Base-by-base conservation (phyloP, 1,140 invertebrate genomes). In the Pomacea maculata region DNA sequence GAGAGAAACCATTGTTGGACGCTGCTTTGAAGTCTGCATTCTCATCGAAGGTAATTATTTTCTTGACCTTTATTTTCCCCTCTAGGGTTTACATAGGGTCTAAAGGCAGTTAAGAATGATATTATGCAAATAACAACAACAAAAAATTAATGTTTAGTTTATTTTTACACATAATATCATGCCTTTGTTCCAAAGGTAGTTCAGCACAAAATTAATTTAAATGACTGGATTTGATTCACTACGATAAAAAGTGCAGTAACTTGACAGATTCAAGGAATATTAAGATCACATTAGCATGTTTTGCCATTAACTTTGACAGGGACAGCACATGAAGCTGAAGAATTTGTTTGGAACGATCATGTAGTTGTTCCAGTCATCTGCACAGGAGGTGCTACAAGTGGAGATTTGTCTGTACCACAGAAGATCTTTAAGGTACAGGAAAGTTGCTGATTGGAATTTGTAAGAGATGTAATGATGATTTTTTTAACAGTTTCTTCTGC, bases 321-420 rank as follows among this genome's bases (percentile, higher is more conserved):
- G 68, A 85, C 89, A 64, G 88, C 89, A 14, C 89, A 90, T 78
- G 89, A 90, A 82, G 86, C 89, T n/a, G 88, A 90, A 78, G 86
- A 92, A 84, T 91, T 92, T 83, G 86, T 88, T 8, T 92, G 91
- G 91, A 91, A 89, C 83, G 91, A 91, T 78, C 88, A 89, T 74
- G 86, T 89, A 75, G 90, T 92, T 25, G 87, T 92, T 64, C 91
- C 91, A 19, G 82, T 92, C 21, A 83, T 81, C 54, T 88, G 84
- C 29, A 88, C 88, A 63, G 88, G 87, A 45, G 91, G 88, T 65
- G 89, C 89, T 72, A 88, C 90, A n/a, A 86, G 85, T 55, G 90
- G 91, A 34, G 79, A 87, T n/a, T 88, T 86, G 82, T 86, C 75
- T n/a, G 84, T 90, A 17, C 87, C 88, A n/a, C 83, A 86, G 6